Evolutionary conservation across 2,113 vertebrate genomes (phyloP).

Genomic region (Paratilapia polleni): DNA sequence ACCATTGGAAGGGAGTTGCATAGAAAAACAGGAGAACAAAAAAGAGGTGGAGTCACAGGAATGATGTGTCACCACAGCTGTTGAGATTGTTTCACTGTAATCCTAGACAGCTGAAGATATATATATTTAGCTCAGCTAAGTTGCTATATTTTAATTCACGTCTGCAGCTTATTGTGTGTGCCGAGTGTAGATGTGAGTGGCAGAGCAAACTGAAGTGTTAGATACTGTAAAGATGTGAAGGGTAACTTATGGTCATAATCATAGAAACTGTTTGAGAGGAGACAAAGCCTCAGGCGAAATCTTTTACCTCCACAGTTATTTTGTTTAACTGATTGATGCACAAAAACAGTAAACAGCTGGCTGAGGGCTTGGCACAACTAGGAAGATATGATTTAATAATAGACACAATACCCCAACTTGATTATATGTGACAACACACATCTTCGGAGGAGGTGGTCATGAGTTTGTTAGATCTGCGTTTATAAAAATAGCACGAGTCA

Average conservation of each 20-base stretch:
- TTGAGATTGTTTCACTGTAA: slow-evolving; percentile 15
- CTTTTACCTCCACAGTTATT: slow-evolving; percentile 1
- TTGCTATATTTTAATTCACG: not conserved
- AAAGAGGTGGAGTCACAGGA: slow-evolving; percentile 49
- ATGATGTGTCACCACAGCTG: slow-evolving; percentile 53
- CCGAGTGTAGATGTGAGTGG: not conserved
- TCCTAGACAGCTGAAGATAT: not conserved
- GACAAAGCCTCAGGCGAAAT: slow-evolving; percentile 14
- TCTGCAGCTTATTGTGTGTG: not conserved
- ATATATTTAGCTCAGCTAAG: slow-evolving; percentile 6
- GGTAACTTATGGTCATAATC: not conserved
- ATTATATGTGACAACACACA: not conserved
- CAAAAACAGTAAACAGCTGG: not conserved
- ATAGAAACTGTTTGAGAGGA: not conserved
- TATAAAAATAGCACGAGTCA: not conserved
- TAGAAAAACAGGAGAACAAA: slow-evolving; percentile 58
- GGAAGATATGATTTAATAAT: slow-evolving; percentile 2
- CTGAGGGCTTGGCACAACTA: not conserved
- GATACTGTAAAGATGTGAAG: not conserved
- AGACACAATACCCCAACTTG: not conserved
- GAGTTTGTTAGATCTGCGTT: not conserved
- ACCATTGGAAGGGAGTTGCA: slow-evolving; percentile 49
- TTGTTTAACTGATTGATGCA: not conserved
- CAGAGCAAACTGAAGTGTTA: not conserved
- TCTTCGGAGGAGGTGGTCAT: not conserved